Base-by-base conservation (phyloP, 2,797 vertebrate species). In the Garrulus glandarius region DNA sequence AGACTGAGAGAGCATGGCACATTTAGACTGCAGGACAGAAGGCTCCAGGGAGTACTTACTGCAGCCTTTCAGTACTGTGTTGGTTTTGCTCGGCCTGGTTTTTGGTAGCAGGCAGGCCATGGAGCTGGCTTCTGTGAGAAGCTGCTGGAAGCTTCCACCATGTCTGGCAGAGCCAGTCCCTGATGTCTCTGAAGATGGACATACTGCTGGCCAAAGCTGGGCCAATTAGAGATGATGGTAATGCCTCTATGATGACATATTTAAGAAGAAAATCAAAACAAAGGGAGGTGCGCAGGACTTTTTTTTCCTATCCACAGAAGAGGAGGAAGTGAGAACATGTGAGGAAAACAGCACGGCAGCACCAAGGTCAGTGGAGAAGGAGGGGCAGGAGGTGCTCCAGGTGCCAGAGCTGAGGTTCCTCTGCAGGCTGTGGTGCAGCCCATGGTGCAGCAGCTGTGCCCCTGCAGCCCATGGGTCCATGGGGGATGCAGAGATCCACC, bases 341-440 rank as follows among this genome's bases (percentile, higher is more conserved):
- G 53, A 56, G n/a, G 14, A 21, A 34, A 34, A 56, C 53, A 34
- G 15, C 32, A 34, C 1, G 4, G 18, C 9, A 7, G 23, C 53
- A 34, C 32, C 53, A 56, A 34, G 21, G 53, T 23, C 53, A 34
- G 14, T 34, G 32, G 14, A 56, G 53, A 34, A 55, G 53, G 53
- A 34, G 32, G 32, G 21, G 32, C 13, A n/a, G n/a, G 21, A 23
- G 14, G 14, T 34, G 53, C 14, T 56, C 32, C n/a, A 56, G 21
- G 53, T 0, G 3, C 53, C 3, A 1, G 32, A 55, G 32, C 53
- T 1, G 3, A 55, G 32, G 5, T 23, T 15, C 53, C 32, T 23
- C n/a, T 34, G 53, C 32, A 34, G n/a, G 53, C 30, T 4, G 1
- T 56, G 53, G n/a, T 23, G 53, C 2, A 2, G 32, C 7, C 53